Evolutionary conservation across 2,888 invertebrate genomes (phyloP), one percentile per base, ranked within the genome.

Genomic region (Epiperipatus broadwayi): DNA sequence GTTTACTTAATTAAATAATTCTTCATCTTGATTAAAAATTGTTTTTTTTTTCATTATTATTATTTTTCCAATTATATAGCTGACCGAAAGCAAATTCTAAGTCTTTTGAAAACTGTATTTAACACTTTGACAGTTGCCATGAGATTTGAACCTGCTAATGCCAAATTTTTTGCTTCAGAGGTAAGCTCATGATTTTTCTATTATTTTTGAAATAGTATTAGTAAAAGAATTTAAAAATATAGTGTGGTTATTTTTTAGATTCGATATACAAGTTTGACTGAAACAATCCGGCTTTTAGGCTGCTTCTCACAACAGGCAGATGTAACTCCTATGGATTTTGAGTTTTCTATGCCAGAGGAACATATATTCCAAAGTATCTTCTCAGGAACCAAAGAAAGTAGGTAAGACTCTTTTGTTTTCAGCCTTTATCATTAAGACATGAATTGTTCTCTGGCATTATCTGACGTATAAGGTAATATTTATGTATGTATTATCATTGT

Each of bases 141-240:
- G 95, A 69, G 97, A 49, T 97, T 91, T 57, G 97, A 97, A 59
- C 97, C 97, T 2, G 93, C 93, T 1, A 97, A 97, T 60, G 95
- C 95, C 0, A 89, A 89, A 58, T 87, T 89, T 65, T 97, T 97
- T 65, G 78, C 87, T 54, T 78, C 84, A 46, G 95, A 97, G 70
- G 79, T 78, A 51, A 53, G 53, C 47, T 15, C 20, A 39, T 12
- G 16, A 14, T 3, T 16, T 25, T 20, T n/a, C n/a, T 4, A 31
- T 31, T 15, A 10, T 10, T 31, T 15, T 12, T 12, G n/a, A 10
- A 2, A 31, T 14, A 31, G 15, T 31, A 14, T 31, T 31, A 2
- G n/a, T n/a, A 10, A 10, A 14, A 31, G n/a, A 12, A 12, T 15
- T 14, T 31, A 10, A 31, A 21, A 4, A 28, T 28, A 36, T 21